Evolutionary conservation across 2,888 invertebrate species (phyloP).

Genomic region (Abscondita cerata): DNA sequence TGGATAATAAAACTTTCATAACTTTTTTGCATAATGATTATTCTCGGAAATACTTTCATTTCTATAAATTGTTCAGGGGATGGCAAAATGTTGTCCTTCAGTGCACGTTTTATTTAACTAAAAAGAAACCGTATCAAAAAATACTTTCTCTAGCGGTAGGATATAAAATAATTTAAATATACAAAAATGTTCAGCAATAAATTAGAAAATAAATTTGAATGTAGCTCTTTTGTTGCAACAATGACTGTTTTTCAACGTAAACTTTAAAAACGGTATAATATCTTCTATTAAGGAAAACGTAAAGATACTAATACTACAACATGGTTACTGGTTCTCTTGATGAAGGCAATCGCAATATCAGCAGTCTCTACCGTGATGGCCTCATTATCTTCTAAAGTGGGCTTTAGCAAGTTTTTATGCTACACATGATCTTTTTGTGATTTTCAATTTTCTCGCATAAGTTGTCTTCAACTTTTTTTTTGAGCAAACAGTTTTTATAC

Average conservation of each 20-base stretch:
- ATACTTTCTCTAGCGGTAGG: background rate
- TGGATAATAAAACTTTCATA: too few species aligned
- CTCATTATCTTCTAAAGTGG: background rate
- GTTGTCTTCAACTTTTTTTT: background rate
- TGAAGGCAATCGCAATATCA: background rate
- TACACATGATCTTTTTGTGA: background rate
- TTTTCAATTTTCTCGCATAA: background rate
- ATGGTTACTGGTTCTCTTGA: too few species aligned
- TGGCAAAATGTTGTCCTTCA: background rate
- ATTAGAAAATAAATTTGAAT: too few species aligned
- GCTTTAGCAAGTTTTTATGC: background rate
- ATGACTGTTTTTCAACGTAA: too few species aligned
- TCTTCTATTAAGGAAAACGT: too few species aligned
- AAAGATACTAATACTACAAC: background rate
- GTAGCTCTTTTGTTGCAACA: too few species aligned
- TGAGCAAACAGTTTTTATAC: background rate
- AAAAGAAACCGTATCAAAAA: background rate
- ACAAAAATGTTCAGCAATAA: too few species aligned
- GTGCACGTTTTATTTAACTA: background rate
- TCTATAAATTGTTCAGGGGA: background rate
- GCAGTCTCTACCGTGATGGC: too few species aligned
- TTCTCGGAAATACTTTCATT: too few species aligned
- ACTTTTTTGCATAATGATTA: too few species aligned
- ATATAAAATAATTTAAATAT: too few species aligned
- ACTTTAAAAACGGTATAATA: too few species aligned